Evolutionary conservation across 1,140 invertebrate genomes (phyloP).

Genomic region (Zaprionus lachaisei): DNA sequence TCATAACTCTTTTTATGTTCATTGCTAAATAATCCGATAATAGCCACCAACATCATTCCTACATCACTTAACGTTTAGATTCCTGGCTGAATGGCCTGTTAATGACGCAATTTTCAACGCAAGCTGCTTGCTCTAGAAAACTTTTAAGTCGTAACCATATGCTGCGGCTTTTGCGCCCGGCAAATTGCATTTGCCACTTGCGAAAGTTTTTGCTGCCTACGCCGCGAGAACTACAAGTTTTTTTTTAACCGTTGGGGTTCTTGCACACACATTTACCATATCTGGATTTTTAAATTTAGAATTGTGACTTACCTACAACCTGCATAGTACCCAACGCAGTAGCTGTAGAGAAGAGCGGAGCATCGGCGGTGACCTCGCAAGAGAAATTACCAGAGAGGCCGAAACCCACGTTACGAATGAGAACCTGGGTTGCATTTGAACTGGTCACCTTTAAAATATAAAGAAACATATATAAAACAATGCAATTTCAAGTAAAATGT

Average conservation of each 20-base stretch:
- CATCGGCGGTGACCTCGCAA: conserved; percentile 94
- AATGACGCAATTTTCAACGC: conserved; percentile 76
- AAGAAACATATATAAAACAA: background rate
- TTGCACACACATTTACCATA: background rate
- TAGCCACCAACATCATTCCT: background rate
- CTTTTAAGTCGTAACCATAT: conserved; percentile 24
- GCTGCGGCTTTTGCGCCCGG: conserved; percentile 38
- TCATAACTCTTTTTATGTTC: background rate
- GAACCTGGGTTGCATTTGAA: conserved; percentile 92
- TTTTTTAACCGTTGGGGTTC: conserved; percentile 35
- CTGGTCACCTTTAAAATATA: conserved; percentile 85
- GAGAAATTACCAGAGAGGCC: conserved; percentile 91
- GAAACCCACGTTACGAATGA: conserved; percentile 89
- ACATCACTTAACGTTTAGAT: conserved; percentile 48
- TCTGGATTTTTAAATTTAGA: background rate
- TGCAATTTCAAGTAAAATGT: too few species aligned
- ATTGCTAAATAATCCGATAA: conserved; percentile 4
- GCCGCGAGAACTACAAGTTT: conserved; percentile 21
- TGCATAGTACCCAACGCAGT: conserved; percentile 88
- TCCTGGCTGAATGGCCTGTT: conserved; percentile 72
- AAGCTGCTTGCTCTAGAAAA: conserved; percentile 31
- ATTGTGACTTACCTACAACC: conserved; percentile 89
- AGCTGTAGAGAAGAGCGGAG: conserved; percentile 90
- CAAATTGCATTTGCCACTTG: conserved; percentile 50
- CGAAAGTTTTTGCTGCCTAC: conserved; percentile 37